Percentiles rank a stretch among this genome's conserved stretches.
Evolutionary conservation across 53 echinoderm and acorn worm genomes (phyloP).

Genomic region (Henricia sp.): DNA sequence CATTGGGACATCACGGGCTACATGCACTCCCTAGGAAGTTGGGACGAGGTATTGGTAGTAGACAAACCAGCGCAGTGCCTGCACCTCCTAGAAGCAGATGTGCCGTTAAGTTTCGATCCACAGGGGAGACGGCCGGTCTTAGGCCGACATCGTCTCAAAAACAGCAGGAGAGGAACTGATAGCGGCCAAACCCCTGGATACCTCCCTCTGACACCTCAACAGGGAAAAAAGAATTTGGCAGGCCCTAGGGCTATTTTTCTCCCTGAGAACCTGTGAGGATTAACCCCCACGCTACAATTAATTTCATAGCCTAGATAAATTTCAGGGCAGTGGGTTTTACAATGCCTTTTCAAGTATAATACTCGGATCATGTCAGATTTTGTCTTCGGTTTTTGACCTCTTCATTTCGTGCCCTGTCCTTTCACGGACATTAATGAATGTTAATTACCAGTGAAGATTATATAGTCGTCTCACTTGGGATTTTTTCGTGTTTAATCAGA

Average conservation of each 20-base stretch:
- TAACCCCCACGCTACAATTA: constrained; percentile 51
- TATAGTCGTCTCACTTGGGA: neutral
- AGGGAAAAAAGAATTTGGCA: neutral
- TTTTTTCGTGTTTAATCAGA: neutral
- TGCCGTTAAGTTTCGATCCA: neutral
- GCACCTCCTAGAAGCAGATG: constrained; percentile 5
- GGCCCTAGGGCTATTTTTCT: constrained; percentile 47
- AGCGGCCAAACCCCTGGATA: neutral
- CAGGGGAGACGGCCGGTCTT: neutral
- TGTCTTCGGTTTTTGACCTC: neutral
- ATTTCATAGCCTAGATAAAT: constrained; percentile 53
- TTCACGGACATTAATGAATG: constrained; percentile 18
- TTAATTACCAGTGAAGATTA: constrained; percentile 10
- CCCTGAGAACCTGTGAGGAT: constrained; percentile 36
- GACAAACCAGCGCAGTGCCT: neutral
- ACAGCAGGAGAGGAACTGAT: no score
- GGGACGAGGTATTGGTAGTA: neutral
- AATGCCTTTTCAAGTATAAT: neutral
- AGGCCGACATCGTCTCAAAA: neutral
- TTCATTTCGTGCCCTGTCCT: neutral
- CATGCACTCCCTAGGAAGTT: neutral
- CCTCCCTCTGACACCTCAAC: constrained; percentile 9
- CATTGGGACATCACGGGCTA: neutral
- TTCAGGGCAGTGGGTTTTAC: neutral
- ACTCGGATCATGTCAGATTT: constrained; percentile 17